Conservation (phyloP, 2,797 vertebrate genomes). For the Phyllotis vaccarum region DNA sequence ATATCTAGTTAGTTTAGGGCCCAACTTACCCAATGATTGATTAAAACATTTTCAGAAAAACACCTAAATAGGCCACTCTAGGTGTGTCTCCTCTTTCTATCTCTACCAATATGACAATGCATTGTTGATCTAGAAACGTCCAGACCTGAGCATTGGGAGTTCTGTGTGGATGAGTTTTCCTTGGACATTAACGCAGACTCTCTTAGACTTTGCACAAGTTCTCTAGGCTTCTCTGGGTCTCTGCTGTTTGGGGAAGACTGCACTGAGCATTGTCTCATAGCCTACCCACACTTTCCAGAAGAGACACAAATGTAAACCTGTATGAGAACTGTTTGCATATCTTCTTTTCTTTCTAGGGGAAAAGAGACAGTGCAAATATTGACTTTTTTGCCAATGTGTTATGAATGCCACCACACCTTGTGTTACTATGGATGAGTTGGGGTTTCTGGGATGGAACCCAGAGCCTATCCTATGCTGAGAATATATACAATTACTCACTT, state of each 20-base stretch:
- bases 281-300: not conserved
- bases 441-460: not conserved
- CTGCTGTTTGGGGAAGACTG: not conserved
- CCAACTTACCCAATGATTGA: not conserved
- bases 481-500: not conserved
- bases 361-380: not conserved
- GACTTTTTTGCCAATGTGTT: not conserved
- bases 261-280: not conserved
- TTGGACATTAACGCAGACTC: not conserved
- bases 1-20: not conserved
- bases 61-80: not conserved
- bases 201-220: not conserved
- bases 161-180: not conserved
- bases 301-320: not conserved
- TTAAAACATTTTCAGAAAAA: not conserved
- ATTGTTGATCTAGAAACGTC: not conserved
- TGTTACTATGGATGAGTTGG: not conserved
- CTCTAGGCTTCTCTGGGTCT: not conserved
- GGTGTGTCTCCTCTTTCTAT: not conserved
- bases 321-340: not conserved
- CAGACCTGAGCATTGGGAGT: not conserved
- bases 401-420: not conserved
- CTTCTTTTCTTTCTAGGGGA: not conserved
- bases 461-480: not conserved
- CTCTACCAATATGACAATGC: not conserved